Evolutionary conservation across 2,797 vertebrate species (phyloP), one percentile per base, ranked within the genome.

Genomic region (Danio kyathit): DNA sequence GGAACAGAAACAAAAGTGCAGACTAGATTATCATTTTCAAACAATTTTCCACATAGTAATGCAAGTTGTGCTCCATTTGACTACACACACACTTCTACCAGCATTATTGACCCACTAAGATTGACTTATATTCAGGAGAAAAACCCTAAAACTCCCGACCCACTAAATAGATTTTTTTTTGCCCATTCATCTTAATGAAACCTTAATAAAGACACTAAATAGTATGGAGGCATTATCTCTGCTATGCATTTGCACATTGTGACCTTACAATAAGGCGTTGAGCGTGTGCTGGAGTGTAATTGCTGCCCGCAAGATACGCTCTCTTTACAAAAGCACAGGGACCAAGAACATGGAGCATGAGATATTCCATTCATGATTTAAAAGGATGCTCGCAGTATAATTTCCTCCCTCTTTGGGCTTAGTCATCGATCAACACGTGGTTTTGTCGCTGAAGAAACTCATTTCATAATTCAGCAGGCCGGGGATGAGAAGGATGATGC

Each of bases 381-480:
- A 79, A 79, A 19, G 13, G 57, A 54, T 38, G 51, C 8, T 46
- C 44, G 61, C 69, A 29, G 5, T 52, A 72, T 43, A 5, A 71
- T 79, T 71, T 61, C 66, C 46, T 61, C 29, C 13, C n/a, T 49
- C 40, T 71, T 61, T 71, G 54, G 21, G 43, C 44, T 29, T 61
- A 21, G 38, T 54, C 77, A 71, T 79, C 29, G 66, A 70, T 79
- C 66, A 78, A 51, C 65, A 41, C n/a, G n/a, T 52, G 76, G 60
- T 61, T 49, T 59, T 51, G 44, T 52, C 57, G 4, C 29, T 60
- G 66, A 14, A 69, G 52, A 46, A 38, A 41, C 66, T 52, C 12
- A 46, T 74, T 48, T 74, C 7, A 19, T 66, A 77, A 77, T 57
- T 17, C 63, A 57, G 51, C 12, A 2, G 7, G 7, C 46, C n/a